Evolutionary conservation across 2,797 vertebrate species (phyloP).

Genomic region (Poeciliopsis infans): DNA sequence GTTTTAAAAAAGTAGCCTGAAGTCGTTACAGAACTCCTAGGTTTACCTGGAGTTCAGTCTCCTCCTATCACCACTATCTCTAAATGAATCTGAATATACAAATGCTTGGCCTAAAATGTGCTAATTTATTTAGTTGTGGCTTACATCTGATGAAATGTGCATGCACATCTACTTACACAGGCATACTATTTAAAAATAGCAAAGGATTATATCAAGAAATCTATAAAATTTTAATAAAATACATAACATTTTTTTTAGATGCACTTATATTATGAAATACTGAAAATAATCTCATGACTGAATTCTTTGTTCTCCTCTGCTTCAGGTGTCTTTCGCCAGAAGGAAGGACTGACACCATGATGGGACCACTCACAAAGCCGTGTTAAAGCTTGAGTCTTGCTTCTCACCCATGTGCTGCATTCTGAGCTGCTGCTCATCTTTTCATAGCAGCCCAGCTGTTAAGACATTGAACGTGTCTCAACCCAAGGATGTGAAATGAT

Average conservation of each 20-base stretch:
- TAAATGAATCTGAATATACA: not conserved
- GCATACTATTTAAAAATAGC: not conserved
- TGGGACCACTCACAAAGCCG: conserved; percentile 51
- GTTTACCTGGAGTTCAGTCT: conserved; percentile 31
- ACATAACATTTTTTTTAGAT: not conserved
- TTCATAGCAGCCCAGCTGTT: conserved; percentile 43
- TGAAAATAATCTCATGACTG: not conserved
- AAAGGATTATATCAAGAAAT: not conserved
- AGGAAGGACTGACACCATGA: conserved; percentile 53
- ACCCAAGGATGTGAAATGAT: conserved; percentile 27
- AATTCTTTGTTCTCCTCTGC: conserved; percentile 25
- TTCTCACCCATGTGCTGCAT: conserved; percentile 72
- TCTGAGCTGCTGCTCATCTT: conserved; percentile 57
- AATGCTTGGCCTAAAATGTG: not conserved
- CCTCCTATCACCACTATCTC: not conserved
- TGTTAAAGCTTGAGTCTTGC: conserved; percentile 53
- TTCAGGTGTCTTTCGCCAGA: conserved; percentile 59
- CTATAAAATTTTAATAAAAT: not conserved
- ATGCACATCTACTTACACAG: too few species aligned
- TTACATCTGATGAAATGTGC: not conserved
- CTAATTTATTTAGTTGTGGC: not conserved
- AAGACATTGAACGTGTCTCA: conserved; percentile 1
- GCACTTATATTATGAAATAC: not conserved
- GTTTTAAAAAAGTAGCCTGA: accelerated
- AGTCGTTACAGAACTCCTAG: not conserved